Percentiles rank a stretch among this genome's conserved stretches.
Evolutionary conservation across 2,797 vertebrate genomes (phyloP).

Genomic region (Morus bassanus): DNA sequence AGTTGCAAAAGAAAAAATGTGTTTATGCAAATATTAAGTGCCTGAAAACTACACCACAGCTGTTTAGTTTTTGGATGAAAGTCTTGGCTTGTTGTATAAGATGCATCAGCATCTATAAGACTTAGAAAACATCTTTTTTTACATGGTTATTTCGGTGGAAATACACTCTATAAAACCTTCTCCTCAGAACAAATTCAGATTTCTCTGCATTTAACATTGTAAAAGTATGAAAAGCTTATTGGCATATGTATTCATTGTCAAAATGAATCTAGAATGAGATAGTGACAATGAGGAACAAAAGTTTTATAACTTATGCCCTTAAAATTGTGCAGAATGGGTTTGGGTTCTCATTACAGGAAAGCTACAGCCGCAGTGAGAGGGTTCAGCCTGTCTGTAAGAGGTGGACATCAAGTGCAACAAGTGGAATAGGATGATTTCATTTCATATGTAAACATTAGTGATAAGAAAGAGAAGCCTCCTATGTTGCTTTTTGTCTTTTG

Average conservation of each 20-base stretch:
- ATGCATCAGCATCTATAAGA: neutral
- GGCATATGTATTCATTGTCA: neutral
- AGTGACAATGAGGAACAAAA: neutral
- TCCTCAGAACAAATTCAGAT: slow-evolving; percentile 41
- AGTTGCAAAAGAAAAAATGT: slow-evolving; percentile 46
- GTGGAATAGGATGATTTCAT: slow-evolving; percentile 19
- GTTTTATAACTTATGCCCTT: neutral
- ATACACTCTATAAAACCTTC: neutral
- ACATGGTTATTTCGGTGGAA: slow-evolving; percentile 29
- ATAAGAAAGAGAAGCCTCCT: slow-evolving; percentile 36
- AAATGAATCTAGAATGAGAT: slow-evolving; percentile 11
- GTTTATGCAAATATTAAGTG: slow-evolving; percentile 66
- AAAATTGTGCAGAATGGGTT: neutral
- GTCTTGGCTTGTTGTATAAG: slow-evolving; percentile 26
- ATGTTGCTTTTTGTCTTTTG: slow-evolving; percentile 39
- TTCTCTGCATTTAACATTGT: neutral
- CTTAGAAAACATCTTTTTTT: slow-evolving; percentile 51
- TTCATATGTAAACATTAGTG: slow-evolving; percentile 29
- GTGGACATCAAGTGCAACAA: slow-evolving; percentile 24
- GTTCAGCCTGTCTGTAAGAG: neutral
- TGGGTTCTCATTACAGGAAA: neutral
- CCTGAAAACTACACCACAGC: slow-evolving; percentile 47
- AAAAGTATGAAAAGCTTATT: slow-evolving; percentile 14
- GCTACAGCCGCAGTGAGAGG: neutral
- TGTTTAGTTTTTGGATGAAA: slow-evolving; percentile 58